Evolutionary conservation across 2,888 invertebrate species (phyloP), one percentile per base, ranked within the genome.

Genomic region (Magallana nippona): DNA sequence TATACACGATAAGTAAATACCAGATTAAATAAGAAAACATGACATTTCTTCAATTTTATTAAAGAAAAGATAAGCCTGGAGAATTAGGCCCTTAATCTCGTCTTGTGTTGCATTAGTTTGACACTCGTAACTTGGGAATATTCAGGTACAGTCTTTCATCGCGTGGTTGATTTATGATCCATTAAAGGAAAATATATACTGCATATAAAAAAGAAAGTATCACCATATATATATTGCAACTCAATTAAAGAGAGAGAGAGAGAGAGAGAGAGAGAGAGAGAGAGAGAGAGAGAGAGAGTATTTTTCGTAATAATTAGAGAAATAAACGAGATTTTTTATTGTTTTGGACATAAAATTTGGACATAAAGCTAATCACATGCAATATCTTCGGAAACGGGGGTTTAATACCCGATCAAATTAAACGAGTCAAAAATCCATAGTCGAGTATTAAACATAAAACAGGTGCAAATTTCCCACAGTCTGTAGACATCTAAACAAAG

Each of bases 31-130:
- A 71, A 22, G 13, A 71, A 71, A 71, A 27, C 71, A 71, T 71
- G 71, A 71, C 71, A 71, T 71, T 60, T 71, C 71, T 71, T 71
- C 71, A 71, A 71, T 27, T 71, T 71, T 71, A 71, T 71, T 71
- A 71, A 71, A 22, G 71, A 71, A 71, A 71, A 71, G 13, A 27
- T 71, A 71, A 71, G 71, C 22, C 71, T 15, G 71, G 27, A 71
- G 71, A 71, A 71, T 71, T 71, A 27, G 22, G 71, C 32, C 27
- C 71, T 27, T 71, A 71, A 71, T 71, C 71, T 71, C 13, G 71
- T 22, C 27, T 71, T 32, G 32, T 71, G 8, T 71, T 13, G 71
- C 22, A 15, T 27, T 22, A 22, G n/a, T 71, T 71, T 71, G 71
- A 27, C 27, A 71, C 71, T 71, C 27, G 71, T 71, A 27, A 71